Base-by-base conservation (phyloP, 2,113 vertebrate genomes). In the Tupaia chinensis region DNA sequence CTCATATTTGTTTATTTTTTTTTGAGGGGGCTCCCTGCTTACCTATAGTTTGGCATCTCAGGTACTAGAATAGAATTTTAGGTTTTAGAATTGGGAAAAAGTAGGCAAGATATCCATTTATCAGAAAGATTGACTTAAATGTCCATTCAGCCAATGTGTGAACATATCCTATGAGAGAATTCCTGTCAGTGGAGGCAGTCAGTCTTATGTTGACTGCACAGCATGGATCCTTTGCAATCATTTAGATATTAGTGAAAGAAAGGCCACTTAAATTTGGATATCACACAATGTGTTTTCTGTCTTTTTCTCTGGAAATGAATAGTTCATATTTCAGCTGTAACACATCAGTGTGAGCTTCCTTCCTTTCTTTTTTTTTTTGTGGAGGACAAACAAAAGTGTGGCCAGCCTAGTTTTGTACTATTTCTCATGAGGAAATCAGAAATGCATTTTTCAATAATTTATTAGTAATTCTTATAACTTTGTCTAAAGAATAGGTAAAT, bases 371-470 rank as follows among this genome's bases (percentile, higher is more conserved):
- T 34, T 70, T 19, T 23, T 32, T 54, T 54, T 77, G 15, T 14
- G 29, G 69, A 17, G 44, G 5, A 44, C 44, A 44, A 44, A 5
- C 44, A 60, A 9, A 3, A 10, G 11, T 20, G 68, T n/a, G 29
- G 27, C 14, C 17, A 91, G 29, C 9, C 13, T 14, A 29, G 3
- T n/a, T 74, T 58, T 76, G 4, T 34, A 19, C 20, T 80, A 9
- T 81, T 87, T 93, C 80, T 91, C 3, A 29, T 32, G 12, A 93
- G 78, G 29, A 58, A 85, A 72, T 87, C 20, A 90, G 74, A 83
- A 87, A 70, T 54, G 4, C 2, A 74, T 32, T 3, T 73, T 84
- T 85, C 81, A 74, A 76, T 5, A 53, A 53, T 17, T 58, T 77
- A 9, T 77, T 74, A 83, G 70, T 8, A 76, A 8, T 77, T 80